Evolutionary conservation across 2,888 invertebrate genomes (phyloP).

Genomic region (Eupithecia inturbata): DNA sequence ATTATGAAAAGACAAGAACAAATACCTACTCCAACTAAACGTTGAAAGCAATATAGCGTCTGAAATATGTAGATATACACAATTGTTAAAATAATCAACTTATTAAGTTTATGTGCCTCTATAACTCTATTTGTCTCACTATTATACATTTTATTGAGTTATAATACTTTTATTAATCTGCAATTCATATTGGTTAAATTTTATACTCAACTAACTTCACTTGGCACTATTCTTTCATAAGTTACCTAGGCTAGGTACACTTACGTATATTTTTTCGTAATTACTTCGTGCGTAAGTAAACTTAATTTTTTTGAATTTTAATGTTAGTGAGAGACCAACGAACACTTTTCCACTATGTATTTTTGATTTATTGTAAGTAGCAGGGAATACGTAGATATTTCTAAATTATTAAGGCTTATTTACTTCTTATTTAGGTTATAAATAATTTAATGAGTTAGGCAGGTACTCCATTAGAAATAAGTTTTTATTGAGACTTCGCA

Average conservation of each 20-base stretch:
- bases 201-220: neutral
- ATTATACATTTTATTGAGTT: neutral
- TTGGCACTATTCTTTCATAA: neutral
- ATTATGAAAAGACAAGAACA: neutral
- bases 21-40: neutral
- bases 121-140: neutral
- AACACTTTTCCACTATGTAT: neutral
- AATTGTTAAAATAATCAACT: neutral
- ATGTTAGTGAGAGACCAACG: neutral
- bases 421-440: neutral
- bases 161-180: neutral
- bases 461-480: slow-evolving; percentile 38
- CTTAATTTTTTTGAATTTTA: neutral
- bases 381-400: neutral
- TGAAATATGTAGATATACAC: neutral
- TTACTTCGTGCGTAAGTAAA: neutral
- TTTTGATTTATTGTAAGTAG: neutral
- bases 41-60: neutral
- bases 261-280: neutral
- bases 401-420: neutral
- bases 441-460: slow-evolving; percentile 2
- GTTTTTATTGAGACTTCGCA: slow-evolving; percentile 36
- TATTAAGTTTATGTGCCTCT: neutral
- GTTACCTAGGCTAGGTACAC: neutral
- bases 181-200: neutral